Evolutionary conservation across 1,140 invertebrate species (phyloP), one percentile per base, ranked within the genome.

Genomic region (Camponotus floridanus): DNA sequence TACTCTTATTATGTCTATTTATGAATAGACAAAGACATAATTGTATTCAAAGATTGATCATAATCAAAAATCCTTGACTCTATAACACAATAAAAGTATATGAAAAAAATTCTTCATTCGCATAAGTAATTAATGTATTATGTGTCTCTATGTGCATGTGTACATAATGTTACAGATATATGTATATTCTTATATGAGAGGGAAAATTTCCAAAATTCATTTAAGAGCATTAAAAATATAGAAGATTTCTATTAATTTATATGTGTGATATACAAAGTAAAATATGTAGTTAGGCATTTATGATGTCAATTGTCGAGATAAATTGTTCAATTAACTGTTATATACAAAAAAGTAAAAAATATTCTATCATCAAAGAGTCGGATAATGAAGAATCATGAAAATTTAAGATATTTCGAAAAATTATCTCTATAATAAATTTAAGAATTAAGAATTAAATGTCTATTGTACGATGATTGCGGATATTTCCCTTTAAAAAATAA

Each of bases 71-170:
- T 79, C 13, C 5, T 68, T 9, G 67, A 45, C 21, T 65, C 31
- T 55, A 55, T 5, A 36, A 51, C n/a, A 26, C 21, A 57, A 80
- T 80, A 70, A 80, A 80, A 80, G 21, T 45, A n/a, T n/a, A 51
- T 26, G 11, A 45, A 26, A 13, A 18, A n/a, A 42, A 57, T 3
- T 70, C 18, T 18, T 0, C 42, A 42, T n/a, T 78, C 26, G 21
- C 0, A 31, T 48, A 45, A 65, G 31, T 76, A 78, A 76, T 74
- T 74, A 74, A 36, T 21, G 33, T 55, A 1, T 1, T 48, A n/a
- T 6, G 15, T 26, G 26, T 26, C 26, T 26, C 26, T 26, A 26
- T 26, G 26, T 26, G 26, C 11, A 1, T 45, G 3, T 51, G 3
- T 51, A 48, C 8, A 61, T 39, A 18, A 59, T n/a, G 36, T 64